Evolutionary conservation across 2,797 vertebrate species (phyloP).

Genomic region (Rhinophrynus dorsalis): DNA sequence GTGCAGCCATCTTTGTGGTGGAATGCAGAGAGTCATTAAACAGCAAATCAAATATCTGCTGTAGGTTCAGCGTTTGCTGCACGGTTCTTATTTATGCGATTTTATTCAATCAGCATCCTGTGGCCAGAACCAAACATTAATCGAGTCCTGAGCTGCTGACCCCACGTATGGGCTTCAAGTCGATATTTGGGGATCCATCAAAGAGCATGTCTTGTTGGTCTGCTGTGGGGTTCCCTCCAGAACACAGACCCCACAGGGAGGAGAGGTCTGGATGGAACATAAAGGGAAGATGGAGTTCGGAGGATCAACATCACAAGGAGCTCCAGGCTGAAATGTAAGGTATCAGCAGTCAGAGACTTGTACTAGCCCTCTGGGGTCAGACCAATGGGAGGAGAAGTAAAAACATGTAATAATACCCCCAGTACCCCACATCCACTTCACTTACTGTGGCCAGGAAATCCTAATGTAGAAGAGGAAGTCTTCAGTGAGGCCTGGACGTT

Average conservation of each 20-base stretch:
- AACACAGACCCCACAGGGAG: neutral
- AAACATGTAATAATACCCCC: too few species aligned
- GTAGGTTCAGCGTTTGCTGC: neutral
- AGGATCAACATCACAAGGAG: neutral
- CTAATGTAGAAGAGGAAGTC: too few species aligned
- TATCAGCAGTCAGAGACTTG: neutral
- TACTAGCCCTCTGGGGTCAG: too few species aligned
- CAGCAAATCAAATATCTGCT: neutral
- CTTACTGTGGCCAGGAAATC: too few species aligned
- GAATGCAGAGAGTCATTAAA: too few species aligned
- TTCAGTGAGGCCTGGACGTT: too few species aligned
- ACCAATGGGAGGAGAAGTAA: too few species aligned
- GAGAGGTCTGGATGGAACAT: neutral
- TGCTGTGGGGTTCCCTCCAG: neutral
- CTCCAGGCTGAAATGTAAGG: constrained; percentile 4
- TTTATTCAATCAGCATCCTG: too few species aligned
- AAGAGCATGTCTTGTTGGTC: constrained; percentile 15
- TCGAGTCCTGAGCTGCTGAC: neutral
- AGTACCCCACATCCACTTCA: too few species aligned
- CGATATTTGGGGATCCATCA: neutral
- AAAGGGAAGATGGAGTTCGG: constrained; percentile 3
- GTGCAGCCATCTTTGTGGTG: too few species aligned
- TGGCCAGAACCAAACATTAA: neutral
- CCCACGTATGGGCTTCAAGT: neutral
- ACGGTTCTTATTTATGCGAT: too few species aligned